These are phyloP conservation scores for Bos taurus DNA, from an alignment of 2,113 vertebrate species.

Conservation along the genomic window ARS-UCD2.0 NC_037345.1:29858001-29858500, in stretches of 20 bases:
- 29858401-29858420: neutral
- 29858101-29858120: neutral
- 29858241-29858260: neutral
- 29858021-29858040: neutral
- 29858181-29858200: neutral
- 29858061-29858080: neutral
- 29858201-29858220: neutral
- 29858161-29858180: too few relatives aligned
- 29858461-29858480: neutral
- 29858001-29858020: neutral
- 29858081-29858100: neutral
- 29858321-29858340: neutral
- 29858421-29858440: fast-evolving
- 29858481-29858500: neutral
- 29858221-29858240: neutral
- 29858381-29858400: neutral
- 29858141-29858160: neutral
- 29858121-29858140: neutral
- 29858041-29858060: neutral
- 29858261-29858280: neutral
- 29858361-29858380: neutral
- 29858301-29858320: neutral
- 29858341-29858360: neutral
- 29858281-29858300: neutral
- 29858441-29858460: neutral